Evolutionary conservation across 2,888 invertebrate species (phyloP).

Genomic region (Tromatobia lineatoria): DNA sequence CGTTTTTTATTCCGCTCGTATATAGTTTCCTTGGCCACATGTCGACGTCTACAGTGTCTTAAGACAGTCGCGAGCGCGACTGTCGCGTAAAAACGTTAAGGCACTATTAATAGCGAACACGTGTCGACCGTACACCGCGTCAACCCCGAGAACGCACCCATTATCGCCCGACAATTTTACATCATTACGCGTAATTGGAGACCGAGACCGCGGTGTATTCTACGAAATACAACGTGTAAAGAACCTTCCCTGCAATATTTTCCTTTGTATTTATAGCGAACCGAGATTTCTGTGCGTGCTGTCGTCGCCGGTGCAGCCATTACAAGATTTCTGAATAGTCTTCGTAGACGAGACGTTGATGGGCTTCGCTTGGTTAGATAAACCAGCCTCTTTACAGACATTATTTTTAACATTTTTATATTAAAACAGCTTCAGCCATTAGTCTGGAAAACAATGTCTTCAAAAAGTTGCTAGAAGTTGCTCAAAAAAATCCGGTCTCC

Average conservation of each 20-base stretch:
- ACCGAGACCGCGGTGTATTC: conserved; percentile 55
- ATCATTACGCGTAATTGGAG: conserved; percentile 81
- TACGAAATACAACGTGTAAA: conserved; percentile 59
- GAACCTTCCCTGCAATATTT: conserved; percentile 16
- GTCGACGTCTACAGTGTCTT: conserved; percentile 47
- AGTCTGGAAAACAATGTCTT: no score
- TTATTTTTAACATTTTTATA: background rate
- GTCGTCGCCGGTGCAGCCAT: background rate
- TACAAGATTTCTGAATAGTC: background rate
- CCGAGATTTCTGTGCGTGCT: conserved; percentile 12
- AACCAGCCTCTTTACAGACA: background rate
- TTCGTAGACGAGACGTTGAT: background rate
- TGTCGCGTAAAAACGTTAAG: conserved; percentile 73
- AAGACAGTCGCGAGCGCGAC: conserved; percentile 44
- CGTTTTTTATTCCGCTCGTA: conserved; percentile 29
- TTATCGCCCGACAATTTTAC: conserved; percentile 81
- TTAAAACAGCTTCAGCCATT: no score
- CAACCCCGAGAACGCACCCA: conserved; percentile 70
- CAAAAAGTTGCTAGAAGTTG: no score
- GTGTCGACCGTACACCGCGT: conserved; percentile 72
- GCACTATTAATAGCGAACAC: conserved; percentile 80
- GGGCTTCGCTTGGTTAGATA: background rate
- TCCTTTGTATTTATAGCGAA: conserved; percentile 35
- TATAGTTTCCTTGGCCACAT: conserved; percentile 26
- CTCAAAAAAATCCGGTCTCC: background rate